Percentiles rank a stretch among this genome's conserved stretches.
Conservation (phyloP, 2,888 invertebrate genomes). For the Orthosia gracilis region DNA sequence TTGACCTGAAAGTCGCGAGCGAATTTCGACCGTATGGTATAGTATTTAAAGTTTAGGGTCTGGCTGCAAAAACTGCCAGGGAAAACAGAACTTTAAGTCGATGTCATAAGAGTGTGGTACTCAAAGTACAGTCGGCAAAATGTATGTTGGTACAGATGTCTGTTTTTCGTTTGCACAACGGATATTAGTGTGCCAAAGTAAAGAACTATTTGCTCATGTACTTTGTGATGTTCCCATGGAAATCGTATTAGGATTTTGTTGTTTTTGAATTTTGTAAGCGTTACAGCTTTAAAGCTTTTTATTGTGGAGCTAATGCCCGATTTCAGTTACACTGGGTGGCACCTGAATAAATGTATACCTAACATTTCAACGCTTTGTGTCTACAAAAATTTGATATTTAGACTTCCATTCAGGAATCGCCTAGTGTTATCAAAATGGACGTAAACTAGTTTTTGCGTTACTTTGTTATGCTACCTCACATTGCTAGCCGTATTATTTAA, state of each 20-base stretch:
- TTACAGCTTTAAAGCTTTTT: slow-evolving; percentile 23
- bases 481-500: no score
- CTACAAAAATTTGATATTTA: no score
- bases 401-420: no score
- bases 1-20: background rate
- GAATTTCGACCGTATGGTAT: slow-evolving; percentile 20
- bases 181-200: slow-evolving; percentile 83
- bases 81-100: slow-evolving; percentile 19
- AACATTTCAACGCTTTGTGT: no score
- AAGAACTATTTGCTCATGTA: slow-evolving; percentile 81
- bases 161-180: slow-evolving; percentile 83
- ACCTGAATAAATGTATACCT: no score
- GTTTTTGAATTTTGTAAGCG: slow-evolving; percentile 69
- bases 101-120: slow-evolving; percentile 8
- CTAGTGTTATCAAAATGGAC: no score
- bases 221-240: slow-evolving; percentile 83
- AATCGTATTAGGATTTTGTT: slow-evolving; percentile 82
- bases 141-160: slow-evolving; percentile 65
- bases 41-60: background rate
- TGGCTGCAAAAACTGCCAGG: background rate
- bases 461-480: no score
- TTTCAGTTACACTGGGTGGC: no score
- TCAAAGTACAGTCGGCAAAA: slow-evolving; percentile 22
- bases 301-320: background rate
- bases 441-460: no score